Percentiles rank a stretch among this genome's conserved stretches.
These are phyloP conservation scores for Oligia fasciuncula DNA, from an alignment of 2,888 invertebrate species.

Conservation along the genomic window DNA sequence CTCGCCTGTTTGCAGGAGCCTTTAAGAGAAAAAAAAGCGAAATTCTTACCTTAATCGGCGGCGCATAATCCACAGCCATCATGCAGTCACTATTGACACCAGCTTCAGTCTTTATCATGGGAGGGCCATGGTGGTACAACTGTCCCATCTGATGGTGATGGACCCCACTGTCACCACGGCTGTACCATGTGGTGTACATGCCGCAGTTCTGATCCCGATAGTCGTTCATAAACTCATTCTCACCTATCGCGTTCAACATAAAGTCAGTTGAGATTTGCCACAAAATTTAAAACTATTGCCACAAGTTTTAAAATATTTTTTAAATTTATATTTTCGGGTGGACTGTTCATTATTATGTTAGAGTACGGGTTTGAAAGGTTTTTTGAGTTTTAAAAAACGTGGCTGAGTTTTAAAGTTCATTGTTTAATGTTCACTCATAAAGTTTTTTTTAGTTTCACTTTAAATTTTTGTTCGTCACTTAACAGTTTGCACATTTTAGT, in stretches of 20 bases:
- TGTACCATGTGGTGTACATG: conserved; percentile 90
- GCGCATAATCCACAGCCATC: conserved; percentile 92
- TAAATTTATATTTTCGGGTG: not conserved
- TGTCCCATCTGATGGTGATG: conserved; percentile 89
- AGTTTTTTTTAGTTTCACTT: conserved; percentile 32
- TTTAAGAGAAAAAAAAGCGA: not conserved
- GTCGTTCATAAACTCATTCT: conserved; percentile 86
- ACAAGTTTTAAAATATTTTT: conserved; percentile 24
- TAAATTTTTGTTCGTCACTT: conserved; percentile 41
- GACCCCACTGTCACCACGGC: conserved; percentile 88
- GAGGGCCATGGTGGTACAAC: conserved; percentile 89
- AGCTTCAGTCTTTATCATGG: conserved; percentile 91
- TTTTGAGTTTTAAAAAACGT: conserved; percentile 30
- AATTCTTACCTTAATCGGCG: conserved; percentile 91
- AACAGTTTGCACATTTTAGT: conserved; percentile 56
- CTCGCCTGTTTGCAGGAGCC: too few relatives aligned
- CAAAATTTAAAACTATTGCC: conserved; percentile 32
- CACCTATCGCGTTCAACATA: conserved; percentile 68
- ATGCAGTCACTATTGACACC: conserved; percentile 91
- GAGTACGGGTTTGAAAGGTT: not conserved
- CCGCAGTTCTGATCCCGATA: conserved; percentile 84
- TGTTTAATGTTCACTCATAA: conserved; percentile 54
- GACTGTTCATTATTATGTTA: conserved; percentile 51
- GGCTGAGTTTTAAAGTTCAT: conserved; percentile 46
- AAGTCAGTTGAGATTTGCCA: conserved; percentile 47